Conservation (phyloP, 2,888 invertebrate genomes). For the Yponomeuta plumbellus region DNA sequence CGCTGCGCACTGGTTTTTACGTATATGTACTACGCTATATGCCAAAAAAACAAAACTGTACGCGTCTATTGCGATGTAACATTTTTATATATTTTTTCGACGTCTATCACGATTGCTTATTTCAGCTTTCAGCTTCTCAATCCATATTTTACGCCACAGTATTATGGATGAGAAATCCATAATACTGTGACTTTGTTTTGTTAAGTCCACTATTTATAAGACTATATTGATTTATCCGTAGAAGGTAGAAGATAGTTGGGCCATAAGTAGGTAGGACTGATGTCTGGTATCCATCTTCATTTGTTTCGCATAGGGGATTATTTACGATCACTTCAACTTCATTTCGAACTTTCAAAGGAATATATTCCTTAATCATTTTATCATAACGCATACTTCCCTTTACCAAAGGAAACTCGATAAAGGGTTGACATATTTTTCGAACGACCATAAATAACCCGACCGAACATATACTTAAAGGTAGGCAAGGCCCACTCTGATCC, state of each 20-base stretch:
- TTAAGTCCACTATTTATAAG: too few species aligned
- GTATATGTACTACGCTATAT: too few species aligned
- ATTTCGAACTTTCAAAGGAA: not conserved
- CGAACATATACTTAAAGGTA: not conserved
- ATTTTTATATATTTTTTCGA: too few species aligned
- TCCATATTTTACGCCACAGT: too few species aligned
- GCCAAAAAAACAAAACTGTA: too few species aligned
- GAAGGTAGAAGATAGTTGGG: not conserved
- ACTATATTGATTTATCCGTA: too few species aligned
- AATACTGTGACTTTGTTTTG: too few species aligned
- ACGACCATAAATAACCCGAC: not conserved
- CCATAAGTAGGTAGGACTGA: not conserved
- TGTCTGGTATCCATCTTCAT: not conserved
- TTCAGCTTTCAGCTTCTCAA: too few species aligned
- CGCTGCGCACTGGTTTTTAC: too few species aligned
- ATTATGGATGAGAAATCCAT: too few species aligned
- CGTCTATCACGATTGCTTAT: too few species aligned
- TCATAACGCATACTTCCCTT: not conserved
- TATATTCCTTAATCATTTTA: not conserved
- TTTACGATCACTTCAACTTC: not conserved
- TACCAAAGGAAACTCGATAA: not conserved
- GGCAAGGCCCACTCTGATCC: not conserved
- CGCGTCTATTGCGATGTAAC: too few species aligned
- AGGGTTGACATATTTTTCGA: not conserved
- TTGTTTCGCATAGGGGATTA: not conserved